These are phyloP conservation scores for Temnothorax longispinosus DNA, from an alignment of 1,140 invertebrate species.

Conservation along the genomic window DNA sequence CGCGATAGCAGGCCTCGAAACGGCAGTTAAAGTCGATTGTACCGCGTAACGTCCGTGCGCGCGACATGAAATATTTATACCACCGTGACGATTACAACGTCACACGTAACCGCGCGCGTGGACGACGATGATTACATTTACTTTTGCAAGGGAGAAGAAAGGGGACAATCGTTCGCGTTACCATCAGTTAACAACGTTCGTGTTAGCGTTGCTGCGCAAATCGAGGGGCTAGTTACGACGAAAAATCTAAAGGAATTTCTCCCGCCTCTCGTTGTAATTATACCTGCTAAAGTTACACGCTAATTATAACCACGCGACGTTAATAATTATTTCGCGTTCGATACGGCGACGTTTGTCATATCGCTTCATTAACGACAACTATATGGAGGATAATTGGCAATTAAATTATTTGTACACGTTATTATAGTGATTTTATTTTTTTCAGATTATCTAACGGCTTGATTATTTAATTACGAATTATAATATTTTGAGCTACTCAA, in stretches of 20 bases:
- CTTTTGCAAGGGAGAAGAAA: slow-evolving; percentile 10
- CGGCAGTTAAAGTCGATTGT: slow-evolving; percentile 60
- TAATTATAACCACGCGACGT: slow-evolving; percentile 32
- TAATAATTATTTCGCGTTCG: slow-evolving; percentile 26
- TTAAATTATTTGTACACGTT: not conserved
- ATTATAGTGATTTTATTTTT: not conserved
- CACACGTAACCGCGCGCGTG: slow-evolving; percentile 58
- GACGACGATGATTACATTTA: slow-evolving; percentile 62
- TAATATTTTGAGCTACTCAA: not conserved
- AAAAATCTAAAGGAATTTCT: slow-evolving; percentile 44
- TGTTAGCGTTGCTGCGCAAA: slow-evolving; percentile 24
- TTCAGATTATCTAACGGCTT: not conserved
- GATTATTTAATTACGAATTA: not conserved
- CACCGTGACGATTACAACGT: slow-evolving; percentile 45
- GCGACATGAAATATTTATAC: slow-evolving; percentile 59
- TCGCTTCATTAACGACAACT: not conserved
- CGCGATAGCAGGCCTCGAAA: slow-evolving; percentile 55
- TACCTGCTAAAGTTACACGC: slow-evolving; percentile 10
- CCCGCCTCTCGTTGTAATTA: slow-evolving; percentile 33
- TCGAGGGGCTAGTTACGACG: slow-evolving; percentile 1
- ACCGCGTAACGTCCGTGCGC: slow-evolving; percentile 36
- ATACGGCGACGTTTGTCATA: not conserved
- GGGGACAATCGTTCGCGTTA: slow-evolving; percentile 9
- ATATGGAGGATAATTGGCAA: not conserved
- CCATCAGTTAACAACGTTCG: slow-evolving; percentile 46